Evolutionary conservation across 2,888 invertebrate genomes (phyloP).

Genomic region (Caprella mutica): DNA sequence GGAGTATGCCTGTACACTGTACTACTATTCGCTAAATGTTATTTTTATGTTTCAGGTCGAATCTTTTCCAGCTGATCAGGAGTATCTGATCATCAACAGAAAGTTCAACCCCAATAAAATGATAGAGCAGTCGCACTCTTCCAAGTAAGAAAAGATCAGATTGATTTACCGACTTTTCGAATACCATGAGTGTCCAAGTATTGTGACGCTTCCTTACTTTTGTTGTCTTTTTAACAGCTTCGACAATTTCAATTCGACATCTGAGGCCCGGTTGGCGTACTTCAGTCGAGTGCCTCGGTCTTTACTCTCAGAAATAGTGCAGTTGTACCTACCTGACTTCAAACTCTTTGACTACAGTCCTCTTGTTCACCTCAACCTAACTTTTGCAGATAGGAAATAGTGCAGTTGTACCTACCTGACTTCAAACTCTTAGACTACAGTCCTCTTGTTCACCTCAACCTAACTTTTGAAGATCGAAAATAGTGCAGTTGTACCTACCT

Average conservation of each 20-base stretch:
- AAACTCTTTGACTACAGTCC: conserved; percentile 16
- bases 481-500: conserved; percentile 2
- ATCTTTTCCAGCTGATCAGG: no score
- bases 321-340: conserved; percentile 12
- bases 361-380: background rate
- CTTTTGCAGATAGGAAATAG: background rate
- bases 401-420: conserved; percentile 7
- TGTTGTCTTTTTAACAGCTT: conserved; percentile 12
- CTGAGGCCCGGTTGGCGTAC: conserved; percentile 7
- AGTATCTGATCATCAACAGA: no score
- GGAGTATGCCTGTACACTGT: no score
- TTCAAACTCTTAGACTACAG: conserved; percentile 17
- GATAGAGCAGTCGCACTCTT: no score
- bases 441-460: conserved; percentile 1
- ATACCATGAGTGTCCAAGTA: no score
- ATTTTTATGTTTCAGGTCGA: no score
- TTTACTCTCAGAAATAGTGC: conserved; percentile 6
- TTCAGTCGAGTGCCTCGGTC: conserved; percentile 14
- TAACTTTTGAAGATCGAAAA: background rate
- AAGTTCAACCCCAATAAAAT: no score
- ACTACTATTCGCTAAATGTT: no score
- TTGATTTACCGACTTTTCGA: no score
- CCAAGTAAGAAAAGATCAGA: no score
- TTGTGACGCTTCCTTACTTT: no score
- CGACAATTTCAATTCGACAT: conserved; percentile 11